Evolutionary conservation across 1,140 invertebrate genomes (phyloP).

Genomic region (Drosophila kikkawai): DNA sequence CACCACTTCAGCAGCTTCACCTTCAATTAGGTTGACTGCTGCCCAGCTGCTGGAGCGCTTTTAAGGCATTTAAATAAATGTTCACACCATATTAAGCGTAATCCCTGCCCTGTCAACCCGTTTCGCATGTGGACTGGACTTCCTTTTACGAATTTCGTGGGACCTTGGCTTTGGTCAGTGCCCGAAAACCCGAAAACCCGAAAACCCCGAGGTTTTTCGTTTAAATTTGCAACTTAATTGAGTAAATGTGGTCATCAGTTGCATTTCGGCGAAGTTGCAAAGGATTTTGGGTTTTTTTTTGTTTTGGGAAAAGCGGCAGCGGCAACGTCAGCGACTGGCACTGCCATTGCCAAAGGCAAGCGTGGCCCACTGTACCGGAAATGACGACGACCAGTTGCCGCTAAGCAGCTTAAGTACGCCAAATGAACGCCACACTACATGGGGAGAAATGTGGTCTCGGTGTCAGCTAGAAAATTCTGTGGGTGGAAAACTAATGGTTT

Average conservation of each 20-base stretch:
- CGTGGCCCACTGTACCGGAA: conserved; percentile 54
- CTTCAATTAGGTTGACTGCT: conserved; percentile 25
- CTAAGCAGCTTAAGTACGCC: conserved; percentile 61
- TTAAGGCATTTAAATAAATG: conserved; percentile 54
- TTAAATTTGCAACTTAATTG: conserved; percentile 66
- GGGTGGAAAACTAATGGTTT: not conserved
- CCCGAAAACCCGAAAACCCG: not conserved
- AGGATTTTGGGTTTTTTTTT: not conserved
- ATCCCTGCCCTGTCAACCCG: conserved; percentile 35
- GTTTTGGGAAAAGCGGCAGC: not conserved
- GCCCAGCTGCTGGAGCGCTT: not conserved
- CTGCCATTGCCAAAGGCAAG: conserved; percentile 39
- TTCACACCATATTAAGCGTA: conserved; percentile 62
- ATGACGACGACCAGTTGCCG: conserved; percentile 61
- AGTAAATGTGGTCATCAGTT: conserved; percentile 69
- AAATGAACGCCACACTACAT: conserved; percentile 20
- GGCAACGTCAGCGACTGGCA: not conserved
- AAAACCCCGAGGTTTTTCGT: conserved; percentile 2
- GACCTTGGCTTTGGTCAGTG: not conserved
- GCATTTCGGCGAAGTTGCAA: conserved; percentile 36
- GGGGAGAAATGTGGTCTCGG: conserved; percentile 6
- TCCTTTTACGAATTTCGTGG: conserved; percentile 1
- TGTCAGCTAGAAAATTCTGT: conserved; percentile 4
- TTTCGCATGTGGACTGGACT: not conserved
- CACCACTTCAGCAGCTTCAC: conserved; percentile 1